Conservation (phyloP, 2,797 vertebrate genomes). For the Argentina silus region DNA sequence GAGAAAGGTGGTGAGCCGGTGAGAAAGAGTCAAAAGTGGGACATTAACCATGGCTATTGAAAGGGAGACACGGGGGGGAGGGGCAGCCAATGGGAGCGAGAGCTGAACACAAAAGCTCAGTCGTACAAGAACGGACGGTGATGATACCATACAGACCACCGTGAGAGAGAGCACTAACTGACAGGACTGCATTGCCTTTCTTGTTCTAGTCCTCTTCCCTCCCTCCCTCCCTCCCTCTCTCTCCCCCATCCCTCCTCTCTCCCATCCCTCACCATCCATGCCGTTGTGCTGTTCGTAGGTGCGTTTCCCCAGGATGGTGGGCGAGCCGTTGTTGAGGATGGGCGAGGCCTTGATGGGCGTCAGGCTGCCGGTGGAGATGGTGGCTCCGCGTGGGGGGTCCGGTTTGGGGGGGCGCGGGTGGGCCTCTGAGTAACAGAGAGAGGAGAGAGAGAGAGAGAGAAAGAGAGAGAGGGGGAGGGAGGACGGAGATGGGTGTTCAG, state of each 20-base stretch:
- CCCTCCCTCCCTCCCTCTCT: no score
- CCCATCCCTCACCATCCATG: slow-evolving; percentile 84
- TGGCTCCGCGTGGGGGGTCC: slow-evolving; percentile 81
- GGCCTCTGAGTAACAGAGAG: slow-evolving; percentile 80
- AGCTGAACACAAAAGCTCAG: no score
- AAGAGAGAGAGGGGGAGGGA: neutral
- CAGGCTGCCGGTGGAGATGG: slow-evolving; percentile 86
- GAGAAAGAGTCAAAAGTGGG: slow-evolving; percentile 2
- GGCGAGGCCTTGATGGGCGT: slow-evolving; percentile 91
- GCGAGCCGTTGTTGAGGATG: slow-evolving; percentile 96
- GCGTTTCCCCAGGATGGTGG: slow-evolving; percentile 97
- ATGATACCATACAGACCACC: no score
- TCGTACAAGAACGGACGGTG: no score
- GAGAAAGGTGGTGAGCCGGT: no score
- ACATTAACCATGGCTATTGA: neutral
- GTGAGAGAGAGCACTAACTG: no score
- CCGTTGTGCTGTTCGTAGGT: slow-evolving; percentile 98
- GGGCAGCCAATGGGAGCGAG: no score
- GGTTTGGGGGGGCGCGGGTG: slow-evolving; percentile 91
- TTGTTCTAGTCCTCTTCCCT: no score
- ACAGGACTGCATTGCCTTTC: no score
- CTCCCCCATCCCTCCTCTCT: no score
- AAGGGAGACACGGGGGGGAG: no score
- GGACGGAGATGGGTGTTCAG: neutral
- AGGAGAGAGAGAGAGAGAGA: neutral